phyloP scores from a whole-genome alignment of 2,888 invertebrate genomes.

The Tipula confusa region DNA sequence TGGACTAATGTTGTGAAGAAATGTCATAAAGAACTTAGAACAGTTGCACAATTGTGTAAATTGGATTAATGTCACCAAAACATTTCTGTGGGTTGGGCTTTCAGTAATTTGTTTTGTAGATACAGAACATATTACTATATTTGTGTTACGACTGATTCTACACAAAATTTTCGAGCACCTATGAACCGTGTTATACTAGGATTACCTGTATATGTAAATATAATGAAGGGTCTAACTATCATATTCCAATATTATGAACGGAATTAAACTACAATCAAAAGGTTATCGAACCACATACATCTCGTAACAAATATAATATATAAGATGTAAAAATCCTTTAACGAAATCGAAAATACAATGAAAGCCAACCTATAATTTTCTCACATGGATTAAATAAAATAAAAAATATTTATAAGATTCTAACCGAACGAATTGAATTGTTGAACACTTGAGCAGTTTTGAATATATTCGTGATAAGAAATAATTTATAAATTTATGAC shows the following conservation, averaged over 20 bases:
- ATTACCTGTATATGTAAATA: neutral
- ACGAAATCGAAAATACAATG: conserved; percentile 5
- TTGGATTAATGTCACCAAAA: too few relatives aligned
- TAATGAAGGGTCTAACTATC: neutral
- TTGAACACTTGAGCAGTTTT: conserved; percentile 14
- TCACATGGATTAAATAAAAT: neutral
- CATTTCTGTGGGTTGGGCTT: too few relatives aligned
- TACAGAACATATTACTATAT: too few relatives aligned
- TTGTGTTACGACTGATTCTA: too few relatives aligned
- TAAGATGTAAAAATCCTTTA: neutral
- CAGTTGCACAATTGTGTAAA: too few relatives aligned
- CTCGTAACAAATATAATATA: neutral
- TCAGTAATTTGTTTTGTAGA: too few relatives aligned
- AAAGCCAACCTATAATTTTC: conserved; percentile 12
- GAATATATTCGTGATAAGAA: conserved; percentile 13
- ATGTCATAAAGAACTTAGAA: too few relatives aligned
- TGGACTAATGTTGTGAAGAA: too few relatives aligned
- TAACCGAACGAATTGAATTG: neutral
- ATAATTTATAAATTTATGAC: conserved; percentile 25
- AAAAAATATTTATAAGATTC: neutral
- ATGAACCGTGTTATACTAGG: too few relatives aligned
- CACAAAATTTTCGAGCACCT: too few relatives aligned
- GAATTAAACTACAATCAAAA: conserved; percentile 12
- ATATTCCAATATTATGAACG: neutral
- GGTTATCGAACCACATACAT: neutral